A percentile compares a stretch with the other conserved stretches of the same genome.
These are phyloP conservation scores for Cryptophagus acutangulus DNA, from an alignment of 2,888 invertebrate genomes.

Conservation along the genomic window DNA sequence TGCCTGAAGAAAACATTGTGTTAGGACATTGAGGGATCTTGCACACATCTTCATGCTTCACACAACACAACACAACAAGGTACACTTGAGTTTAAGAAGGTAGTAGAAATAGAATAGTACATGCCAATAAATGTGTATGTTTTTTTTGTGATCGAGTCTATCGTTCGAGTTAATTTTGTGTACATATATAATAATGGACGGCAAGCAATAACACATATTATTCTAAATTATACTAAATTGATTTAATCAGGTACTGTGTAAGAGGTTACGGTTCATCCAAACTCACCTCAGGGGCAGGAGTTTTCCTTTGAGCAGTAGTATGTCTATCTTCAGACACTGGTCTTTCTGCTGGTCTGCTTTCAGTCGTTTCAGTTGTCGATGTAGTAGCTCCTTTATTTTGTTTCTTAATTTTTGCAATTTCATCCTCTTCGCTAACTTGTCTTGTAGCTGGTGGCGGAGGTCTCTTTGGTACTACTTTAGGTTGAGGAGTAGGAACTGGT, in stretches of 20 bases:
- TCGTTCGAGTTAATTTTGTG: conserved; percentile 19
- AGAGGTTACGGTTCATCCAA: conserved; percentile 52
- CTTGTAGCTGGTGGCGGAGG: conserved; percentile 61
- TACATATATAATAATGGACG: conserved; percentile 32
- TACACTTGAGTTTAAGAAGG: conserved; percentile 14
- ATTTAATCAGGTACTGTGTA: conserved; percentile 44
- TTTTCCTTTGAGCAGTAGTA: conserved; percentile 59
- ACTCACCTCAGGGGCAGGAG: conserved; percentile 75
- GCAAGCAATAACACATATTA: conserved; percentile 39
- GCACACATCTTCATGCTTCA: conserved; percentile 42
- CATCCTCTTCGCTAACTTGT: conserved; percentile 85
- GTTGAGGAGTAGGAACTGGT: conserved; percentile 56
- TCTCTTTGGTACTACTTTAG: conserved; percentile 47
- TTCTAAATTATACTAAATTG: conserved; percentile 37
- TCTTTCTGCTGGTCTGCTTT: conserved; percentile 51
- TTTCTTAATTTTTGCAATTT: conserved; percentile 80
- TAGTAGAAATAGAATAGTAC: conserved; percentile 27
- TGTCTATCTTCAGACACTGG: conserved; percentile 46
- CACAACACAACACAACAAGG: conserved; percentile 39
- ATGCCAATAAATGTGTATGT: conserved; percentile 42
- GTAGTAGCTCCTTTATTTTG: conserved; percentile 73
- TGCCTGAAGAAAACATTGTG: conserved; percentile 47
- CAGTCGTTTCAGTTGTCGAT: conserved; percentile 52
- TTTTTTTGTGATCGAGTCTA: conserved; percentile 39
- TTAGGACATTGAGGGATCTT: conserved; percentile 34